These are phyloP conservation scores for Aphrocallistes beatrix DNA, from an alignment of 37 sponge, comb jelly and placozoan species.

Conservation along the genomic window DNA sequence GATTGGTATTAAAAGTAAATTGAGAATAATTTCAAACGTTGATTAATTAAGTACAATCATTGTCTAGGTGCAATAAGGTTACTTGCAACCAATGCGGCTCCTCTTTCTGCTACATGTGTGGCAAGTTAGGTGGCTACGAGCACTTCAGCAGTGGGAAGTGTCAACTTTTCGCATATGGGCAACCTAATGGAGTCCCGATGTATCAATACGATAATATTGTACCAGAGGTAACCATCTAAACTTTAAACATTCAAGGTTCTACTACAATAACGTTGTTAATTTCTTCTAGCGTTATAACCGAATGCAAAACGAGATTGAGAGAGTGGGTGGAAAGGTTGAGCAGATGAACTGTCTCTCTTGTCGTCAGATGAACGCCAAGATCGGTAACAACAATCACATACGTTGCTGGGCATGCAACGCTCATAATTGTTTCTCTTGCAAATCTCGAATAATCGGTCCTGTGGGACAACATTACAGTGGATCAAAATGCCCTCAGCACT, in stretches of 20 bases:
- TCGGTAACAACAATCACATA: constrained; percentile 20
- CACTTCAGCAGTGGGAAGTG: constrained; percentile 10
- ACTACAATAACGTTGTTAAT: too few relatives aligned
- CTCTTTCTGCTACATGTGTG: constrained; percentile 22
- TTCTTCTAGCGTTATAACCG: background rate
- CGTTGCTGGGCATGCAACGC: constrained; percentile 14
- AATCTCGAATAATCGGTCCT: background rate
- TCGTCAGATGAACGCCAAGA: background rate
- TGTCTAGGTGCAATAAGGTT: background rate
- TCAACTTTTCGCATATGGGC: background rate
- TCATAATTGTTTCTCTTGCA: constrained; percentile 3
- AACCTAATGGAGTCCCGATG: background rate
- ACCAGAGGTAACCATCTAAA: background rate
- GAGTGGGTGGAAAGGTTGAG: background rate
- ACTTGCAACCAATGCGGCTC: constrained; percentile 10
- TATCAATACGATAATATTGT: background rate
- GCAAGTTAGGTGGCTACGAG: background rate
- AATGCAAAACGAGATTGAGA: background rate
- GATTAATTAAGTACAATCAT: background rate
- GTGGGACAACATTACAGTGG: background rate
- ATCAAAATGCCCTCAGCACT: background rate
- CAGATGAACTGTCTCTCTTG: background rate
- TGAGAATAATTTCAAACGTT: background rate
- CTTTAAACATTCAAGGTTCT: too few relatives aligned
- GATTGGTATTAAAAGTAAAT: background rate